Evolutionary conservation across 2,888 invertebrate genomes (phyloP).

Genomic region (Caenorhabditis zanzibari): DNA sequence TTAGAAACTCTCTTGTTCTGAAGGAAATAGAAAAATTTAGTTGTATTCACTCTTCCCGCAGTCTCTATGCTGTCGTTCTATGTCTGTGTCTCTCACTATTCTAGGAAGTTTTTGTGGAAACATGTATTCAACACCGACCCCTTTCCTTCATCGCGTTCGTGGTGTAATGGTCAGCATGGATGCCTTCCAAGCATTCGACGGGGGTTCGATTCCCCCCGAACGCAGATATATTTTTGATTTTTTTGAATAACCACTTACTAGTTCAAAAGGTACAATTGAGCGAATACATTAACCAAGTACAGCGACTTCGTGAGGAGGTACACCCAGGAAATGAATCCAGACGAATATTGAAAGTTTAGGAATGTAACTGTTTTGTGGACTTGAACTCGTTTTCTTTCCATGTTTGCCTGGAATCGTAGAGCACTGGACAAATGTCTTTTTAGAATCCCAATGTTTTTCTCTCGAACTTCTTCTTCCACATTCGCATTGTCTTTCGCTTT

Average conservation of each 20-base stretch:
- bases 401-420: conserved; percentile 78
- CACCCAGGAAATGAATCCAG: conserved; percentile 80
- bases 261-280: conserved; percentile 80
- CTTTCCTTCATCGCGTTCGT: conserved; percentile 64
- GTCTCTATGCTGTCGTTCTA: too few species aligned
- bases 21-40: neutral
- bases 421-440: conserved; percentile 78
- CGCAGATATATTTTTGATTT: conserved; percentile 65
- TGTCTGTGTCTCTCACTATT: conserved; percentile 5
- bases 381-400: conserved; percentile 70
- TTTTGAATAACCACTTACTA: conserved; percentile 63
- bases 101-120: neutral
- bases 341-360: conserved; percentile 80
- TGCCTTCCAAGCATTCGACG: conserved; percentile 79
- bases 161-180: conserved; percentile 79
- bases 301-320: conserved; percentile 80
- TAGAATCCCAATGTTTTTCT: conserved; percentile 76
- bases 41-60: too few species aligned
- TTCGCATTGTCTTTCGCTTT: conserved; percentile 78
- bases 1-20: neutral
- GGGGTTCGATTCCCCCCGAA: conserved; percentile 78
- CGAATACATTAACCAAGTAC: conserved; percentile 78
- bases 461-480: conserved; percentile 74
- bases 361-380: conserved; percentile 78
- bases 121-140: neutral